Conservation (phyloP, 2,113 vertebrate genomes). For the Calyptomena viridis region DNA sequence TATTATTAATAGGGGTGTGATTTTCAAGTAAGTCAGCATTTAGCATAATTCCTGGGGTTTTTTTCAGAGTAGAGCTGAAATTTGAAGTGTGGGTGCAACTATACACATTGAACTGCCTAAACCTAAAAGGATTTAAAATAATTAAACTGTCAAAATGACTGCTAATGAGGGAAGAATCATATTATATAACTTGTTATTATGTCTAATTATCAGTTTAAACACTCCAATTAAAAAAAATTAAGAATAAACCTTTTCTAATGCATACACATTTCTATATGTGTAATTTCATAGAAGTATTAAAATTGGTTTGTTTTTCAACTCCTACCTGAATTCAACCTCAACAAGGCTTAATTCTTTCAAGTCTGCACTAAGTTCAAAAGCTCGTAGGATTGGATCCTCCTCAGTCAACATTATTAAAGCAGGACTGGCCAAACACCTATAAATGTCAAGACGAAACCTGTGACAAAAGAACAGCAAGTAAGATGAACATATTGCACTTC, state of each 20-base stretch:
- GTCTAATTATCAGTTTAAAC: neutral
- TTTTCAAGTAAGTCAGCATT: neutral
- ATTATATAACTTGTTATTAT: neutral
- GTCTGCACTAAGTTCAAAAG: conserved; percentile 96
- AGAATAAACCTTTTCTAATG: neutral
- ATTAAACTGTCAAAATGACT: neutral
- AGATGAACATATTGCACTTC: neutral
- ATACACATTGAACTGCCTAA: neutral
- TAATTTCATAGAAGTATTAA: neutral
- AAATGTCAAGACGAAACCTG: conserved; percentile 98
- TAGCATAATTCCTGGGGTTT: neutral
- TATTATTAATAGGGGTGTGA: neutral
- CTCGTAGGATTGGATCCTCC: conserved; percentile 95
- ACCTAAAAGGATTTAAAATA: neutral
- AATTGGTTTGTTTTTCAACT: neutral
- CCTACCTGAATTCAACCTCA: conserved; percentile 97
- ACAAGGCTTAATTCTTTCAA: conserved; percentile 96
- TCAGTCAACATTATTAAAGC: conserved; percentile 98
- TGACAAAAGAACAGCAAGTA: neutral
- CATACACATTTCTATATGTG: neutral
- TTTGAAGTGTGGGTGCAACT: neutral
- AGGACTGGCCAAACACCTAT: conserved; percentile 95
- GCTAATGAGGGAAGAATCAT: neutral
- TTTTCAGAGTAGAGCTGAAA: neutral
- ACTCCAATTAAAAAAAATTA: neutral